phyloP scores from a whole-genome alignment of 2,797 vertebrate species.

The Amblyopsis hoosieri region DNA sequence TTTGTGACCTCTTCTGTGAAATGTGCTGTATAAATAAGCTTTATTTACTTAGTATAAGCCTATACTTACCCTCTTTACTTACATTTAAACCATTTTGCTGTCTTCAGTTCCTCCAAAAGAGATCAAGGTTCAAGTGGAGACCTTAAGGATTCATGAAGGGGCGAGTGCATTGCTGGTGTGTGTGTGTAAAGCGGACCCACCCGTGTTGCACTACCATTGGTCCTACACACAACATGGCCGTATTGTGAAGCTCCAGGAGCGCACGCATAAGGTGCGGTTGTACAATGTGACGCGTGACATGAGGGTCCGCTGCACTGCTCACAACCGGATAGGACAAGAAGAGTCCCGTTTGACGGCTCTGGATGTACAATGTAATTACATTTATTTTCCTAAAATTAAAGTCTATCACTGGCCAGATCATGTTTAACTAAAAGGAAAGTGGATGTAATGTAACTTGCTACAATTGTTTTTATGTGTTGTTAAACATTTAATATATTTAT shows the following conservation, averaged over 20 bases:
- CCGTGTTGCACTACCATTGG: conserved; percentile 73
- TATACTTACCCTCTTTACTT: neutral
- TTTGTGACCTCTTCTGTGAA: no score
- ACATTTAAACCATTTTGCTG: neutral
- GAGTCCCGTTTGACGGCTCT: conserved; percentile 66
- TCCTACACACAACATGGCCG: conserved; percentile 63
- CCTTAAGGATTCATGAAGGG: conserved; percentile 70
- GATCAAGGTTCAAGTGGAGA: conserved; percentile 69
- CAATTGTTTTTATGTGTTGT: neutral
- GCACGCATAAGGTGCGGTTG: conserved; percentile 54
- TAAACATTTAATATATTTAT: no score
- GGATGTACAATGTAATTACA: conserved; percentile 75
- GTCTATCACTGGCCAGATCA: neutral
- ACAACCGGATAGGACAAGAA: conserved; percentile 72
- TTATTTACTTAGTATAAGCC: no score
- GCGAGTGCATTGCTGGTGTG: conserved; percentile 72
- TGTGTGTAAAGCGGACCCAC: conserved; percentile 81
- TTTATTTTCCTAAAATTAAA: neutral
- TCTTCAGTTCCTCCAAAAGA: conserved; percentile 75
- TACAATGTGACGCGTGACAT: conserved; percentile 73
- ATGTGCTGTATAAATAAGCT: no score
- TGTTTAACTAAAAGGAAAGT: no score
- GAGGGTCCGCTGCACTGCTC: conserved; percentile 70
- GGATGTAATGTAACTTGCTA: neutral
- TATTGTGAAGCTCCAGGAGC: conserved; percentile 47